Conservation (phyloP, 2,888 invertebrate species). For the Pandemis heparana region DNA sequence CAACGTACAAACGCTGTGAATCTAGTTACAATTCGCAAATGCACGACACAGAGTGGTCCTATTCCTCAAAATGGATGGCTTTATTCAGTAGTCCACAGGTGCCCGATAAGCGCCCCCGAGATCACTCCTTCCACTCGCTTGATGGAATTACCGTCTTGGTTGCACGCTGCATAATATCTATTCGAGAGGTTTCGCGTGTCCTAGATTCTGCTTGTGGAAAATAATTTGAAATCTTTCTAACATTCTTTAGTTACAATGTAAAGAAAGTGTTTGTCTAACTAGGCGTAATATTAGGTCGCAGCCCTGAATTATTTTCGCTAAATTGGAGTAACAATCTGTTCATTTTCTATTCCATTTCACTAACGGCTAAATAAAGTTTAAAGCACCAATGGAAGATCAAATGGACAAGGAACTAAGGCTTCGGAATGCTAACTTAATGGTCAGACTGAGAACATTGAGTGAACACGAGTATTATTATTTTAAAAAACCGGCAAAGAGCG, state of each 20-base stretch:
- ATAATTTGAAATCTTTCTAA: background rate
- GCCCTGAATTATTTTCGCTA: conserved; percentile 19
- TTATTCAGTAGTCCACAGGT: conserved; percentile 76
- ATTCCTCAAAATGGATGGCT: conserved; percentile 71
- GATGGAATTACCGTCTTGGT: conserved; percentile 73
- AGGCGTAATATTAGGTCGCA: no score
- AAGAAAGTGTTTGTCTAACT: background rate
- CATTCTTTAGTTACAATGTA: no score
- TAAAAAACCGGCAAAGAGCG: no score
- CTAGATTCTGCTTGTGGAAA: conserved; percentile 2
- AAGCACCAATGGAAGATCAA: conserved; percentile 40
- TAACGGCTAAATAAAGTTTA: conserved; percentile 43
- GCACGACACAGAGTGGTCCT: conserved; percentile 44
- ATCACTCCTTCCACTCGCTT: conserved; percentile 61
- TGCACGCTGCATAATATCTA: conserved; percentile 65
- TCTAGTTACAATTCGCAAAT: conserved; percentile 40
- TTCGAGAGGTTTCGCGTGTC: conserved; percentile 39
- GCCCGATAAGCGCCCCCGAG: conserved; percentile 70
- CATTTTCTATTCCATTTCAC: conserved; percentile 40
- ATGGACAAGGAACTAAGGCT: conserved; percentile 38
- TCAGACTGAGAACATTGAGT: conserved; percentile 33
- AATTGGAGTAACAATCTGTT: conserved; percentile 28
- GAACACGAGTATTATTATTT: no score
- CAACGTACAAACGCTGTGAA: conserved; percentile 13
- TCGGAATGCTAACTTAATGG: conserved; percentile 38